Base-by-base conservation (phyloP, 2,888 invertebrate species). In the Pseudanteris insignis region DNA sequence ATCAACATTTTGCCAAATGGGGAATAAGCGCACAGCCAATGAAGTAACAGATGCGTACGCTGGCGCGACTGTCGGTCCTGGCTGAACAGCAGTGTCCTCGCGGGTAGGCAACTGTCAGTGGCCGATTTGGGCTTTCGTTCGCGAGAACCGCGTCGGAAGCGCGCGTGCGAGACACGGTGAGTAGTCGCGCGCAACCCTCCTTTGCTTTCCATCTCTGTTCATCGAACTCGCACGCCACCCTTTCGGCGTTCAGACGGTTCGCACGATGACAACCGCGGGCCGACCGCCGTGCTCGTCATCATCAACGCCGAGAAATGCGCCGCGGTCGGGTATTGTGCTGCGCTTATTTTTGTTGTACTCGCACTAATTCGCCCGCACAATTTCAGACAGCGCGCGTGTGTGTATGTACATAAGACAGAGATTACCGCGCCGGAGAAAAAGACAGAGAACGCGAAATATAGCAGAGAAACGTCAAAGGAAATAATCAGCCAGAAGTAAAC, bases 91-190 rank as follows among this genome's bases (percentile, higher is more conserved):
- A 38, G 44, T 38, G 54, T 38, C 38, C 38, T 41, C 55, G 55
- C 55, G 40, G 36, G 41, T 48, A 6, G 48, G 43, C 43, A 36
- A 32, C 57, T 48, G 48, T 57, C 48, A 43, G 48, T 36, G 57
- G 36, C 36, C 48, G 48, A 57, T 30, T 30, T 48, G 36, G 26
- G 53, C 29, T 43, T 41, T 41, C 11, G 34, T 36, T 46, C 40
- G 30, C 30, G 40, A 28, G 37, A 38, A 29, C 28, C 36, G 51
- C 32, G 36, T 34, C 21, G 46, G 40, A 36, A 30, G 51, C 59
- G 51, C 51, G 51, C 44, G 50, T 58, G 58, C 51, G 37, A 41
- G 44, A 51, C 29, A 43, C 55, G 10, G 40, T 30, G 47, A 3
- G 18, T 18, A 34, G 40, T 13, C 40, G 34, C 47, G 55, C 55